Evolutionary conservation across 2,113 vertebrate genomes (phyloP), one percentile per base, ranked within the genome.

Genomic region (Triplophysa tibetana): DNA sequence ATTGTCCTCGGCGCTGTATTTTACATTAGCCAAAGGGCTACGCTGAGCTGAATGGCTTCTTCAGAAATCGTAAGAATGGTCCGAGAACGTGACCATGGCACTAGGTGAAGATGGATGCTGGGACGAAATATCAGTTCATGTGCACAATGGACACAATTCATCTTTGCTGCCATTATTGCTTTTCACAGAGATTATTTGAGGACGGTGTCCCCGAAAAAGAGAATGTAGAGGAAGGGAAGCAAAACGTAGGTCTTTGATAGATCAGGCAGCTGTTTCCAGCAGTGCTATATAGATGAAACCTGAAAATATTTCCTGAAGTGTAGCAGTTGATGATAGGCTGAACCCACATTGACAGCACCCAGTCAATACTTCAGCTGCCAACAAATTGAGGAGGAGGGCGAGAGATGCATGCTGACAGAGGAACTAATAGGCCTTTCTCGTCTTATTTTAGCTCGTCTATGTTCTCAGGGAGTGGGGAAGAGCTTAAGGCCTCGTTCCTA

Each of bases 1-100:
- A 95, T 92, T 94, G 93, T 91, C 93, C 92, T 91, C 90, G 87
- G 89, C 93, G 90, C 90, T 88, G 88, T 83, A 81, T 90, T 94
- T 93, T 96, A 94, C 88, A 92, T 91, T 92, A 91, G 88, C 52
- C 72, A 81, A 87, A 81, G 70, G 85, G 89, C 86, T 87, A 86
- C 87, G 88, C 91, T 92, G 89, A 91, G 90, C 90, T 91, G 93
- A 95, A 92, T 93, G 82, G 83, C 88, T 92, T 87, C 91, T 91
- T 92, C 91, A 92, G 93, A 43, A 78, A 72, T 76, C 76, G 70
- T 63, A 50, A 78, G 73, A 90, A 88, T 86, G 86, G 86, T 89
- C 88, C 83, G 84, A 79, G 84, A 88, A 86, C 86, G 69, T 78
- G 58, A 70, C 73, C 21, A 86, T 75, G 83, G 89, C 87, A 88